Base-by-base conservation (phyloP, 2,113 vertebrate genomes). In the Dicrurus megarhynchus region DNA sequence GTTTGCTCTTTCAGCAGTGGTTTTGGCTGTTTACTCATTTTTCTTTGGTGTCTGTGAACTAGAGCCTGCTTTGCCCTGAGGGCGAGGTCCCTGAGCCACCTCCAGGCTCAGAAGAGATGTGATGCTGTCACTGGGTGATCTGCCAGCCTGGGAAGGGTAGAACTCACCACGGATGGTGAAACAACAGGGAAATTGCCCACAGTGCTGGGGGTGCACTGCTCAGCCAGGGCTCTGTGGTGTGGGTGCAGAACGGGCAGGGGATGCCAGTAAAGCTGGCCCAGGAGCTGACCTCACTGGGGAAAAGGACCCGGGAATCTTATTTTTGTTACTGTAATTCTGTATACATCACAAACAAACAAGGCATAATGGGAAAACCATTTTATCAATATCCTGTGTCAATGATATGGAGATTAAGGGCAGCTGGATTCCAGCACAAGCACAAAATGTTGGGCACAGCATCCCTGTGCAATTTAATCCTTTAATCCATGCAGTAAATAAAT, bases 401-500 rank as follows among this genome's bases (percentile, higher is more conserved):
- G 78, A 63, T 64, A 55, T 16, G 74, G 69, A 85, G 95, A 95
- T 96, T 80, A 91, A 92, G 78, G 81, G 63, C 69, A 78, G 81
- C 68, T 77, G 85, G 89, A 86, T 81, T 59, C 52, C 80, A 75
- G 70, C 47, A 56, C 70, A 14, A 60, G 77, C 67, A 76, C 70
- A 63, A 6, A 80, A 60, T 41, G 17, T 42, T 80, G 89, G 81
- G 49, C 55, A 68, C 42, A 74, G 57, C 44, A 44, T 77, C 95
- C 27, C 30, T 71, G 13, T 46, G 78, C 70, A 46, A 49, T 87
- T 69, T 82, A 96, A 92, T 95, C 86, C 78, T 89, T 93, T 95
- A 95, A 95, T 95, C 91, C 90, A 61, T 33, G 59, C 26, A 86
- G 84, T 46, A 92, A 94, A 92, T 93, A 92, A 92, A 79, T 91